These are phyloP conservation scores for Thamnophis sirtalis DNA, from an alignment of 2,113 vertebrate genomes.

Conservation along the genomic window DNA sequence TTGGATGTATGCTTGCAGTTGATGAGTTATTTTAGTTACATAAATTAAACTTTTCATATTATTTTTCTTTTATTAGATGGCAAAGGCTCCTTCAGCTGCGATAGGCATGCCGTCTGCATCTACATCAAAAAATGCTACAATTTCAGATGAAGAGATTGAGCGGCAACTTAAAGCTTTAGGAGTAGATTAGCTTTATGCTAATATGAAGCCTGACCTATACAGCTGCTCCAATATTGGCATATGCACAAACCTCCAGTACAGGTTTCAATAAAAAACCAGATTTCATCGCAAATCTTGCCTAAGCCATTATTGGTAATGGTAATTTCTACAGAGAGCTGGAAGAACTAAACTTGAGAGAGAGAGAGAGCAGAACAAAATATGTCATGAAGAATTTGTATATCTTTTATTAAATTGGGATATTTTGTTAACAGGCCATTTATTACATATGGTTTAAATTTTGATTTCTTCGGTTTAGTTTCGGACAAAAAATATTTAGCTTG, in stretches of 20 bases:
- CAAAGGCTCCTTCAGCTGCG: conserved; percentile 87
- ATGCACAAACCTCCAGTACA: conserved; percentile 58
- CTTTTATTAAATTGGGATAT: neutral
- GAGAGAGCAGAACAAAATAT: neutral
- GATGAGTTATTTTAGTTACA: neutral
- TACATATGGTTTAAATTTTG: conserved; percentile 1
- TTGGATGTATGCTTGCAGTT: neutral
- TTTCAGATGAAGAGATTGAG: conserved; percentile 97
- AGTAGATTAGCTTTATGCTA: conserved; percentile 77
- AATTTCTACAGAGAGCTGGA: neutral
- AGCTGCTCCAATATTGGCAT: conserved; percentile 34
- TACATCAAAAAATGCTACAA: conserved; percentile 76
- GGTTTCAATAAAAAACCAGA: conserved; percentile 46
- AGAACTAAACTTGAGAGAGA: conserved; percentile 4
- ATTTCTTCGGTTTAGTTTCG: neutral
- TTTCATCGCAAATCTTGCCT: conserved; percentile 51
- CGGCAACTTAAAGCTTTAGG: conserved; percentile 92
- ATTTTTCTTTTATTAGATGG: conserved; percentile 79
- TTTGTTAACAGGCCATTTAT: neutral
- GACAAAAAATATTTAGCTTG: neutral
- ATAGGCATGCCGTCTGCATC: conserved; percentile 80
- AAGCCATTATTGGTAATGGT: conserved; percentile 31
- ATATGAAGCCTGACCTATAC: conserved; percentile 30
- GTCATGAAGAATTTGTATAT: conserved; percentile 12
- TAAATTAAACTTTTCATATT: conserved; percentile 4